Evolutionary conservation across 2,113 vertebrate species (phyloP).

Genomic region (Chaetops frenatus): DNA sequence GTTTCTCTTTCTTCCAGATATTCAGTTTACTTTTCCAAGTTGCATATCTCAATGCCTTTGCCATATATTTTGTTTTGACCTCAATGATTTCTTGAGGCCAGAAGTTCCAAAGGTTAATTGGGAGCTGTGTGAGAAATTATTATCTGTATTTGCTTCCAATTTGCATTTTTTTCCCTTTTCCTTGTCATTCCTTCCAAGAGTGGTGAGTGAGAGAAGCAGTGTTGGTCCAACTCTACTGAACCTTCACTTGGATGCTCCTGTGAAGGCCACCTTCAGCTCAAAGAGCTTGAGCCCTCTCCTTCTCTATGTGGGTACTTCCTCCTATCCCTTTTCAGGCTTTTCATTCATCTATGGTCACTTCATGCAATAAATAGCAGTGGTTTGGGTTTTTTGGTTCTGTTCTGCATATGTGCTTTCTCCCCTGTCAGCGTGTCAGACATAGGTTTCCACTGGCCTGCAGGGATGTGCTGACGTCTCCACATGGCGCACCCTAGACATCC

Average conservation of each 20-base stretch:
- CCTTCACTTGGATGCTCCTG: background rate
- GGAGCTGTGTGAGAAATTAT: background rate
- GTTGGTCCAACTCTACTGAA: background rate
- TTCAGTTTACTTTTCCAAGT: background rate
- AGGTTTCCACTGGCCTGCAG: background rate
- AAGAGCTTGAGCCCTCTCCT: background rate
- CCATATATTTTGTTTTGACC: background rate
- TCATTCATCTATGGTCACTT: background rate
- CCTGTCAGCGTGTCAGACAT: rapidly evolving
- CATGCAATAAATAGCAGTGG: background rate
- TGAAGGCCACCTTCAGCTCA: background rate
- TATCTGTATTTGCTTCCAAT: background rate
- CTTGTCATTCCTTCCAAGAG: background rate
- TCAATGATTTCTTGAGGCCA: background rate
- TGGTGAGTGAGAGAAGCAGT: background rate
- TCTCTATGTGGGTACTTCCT: background rate
- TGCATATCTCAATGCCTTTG: background rate
- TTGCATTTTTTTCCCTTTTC: background rate
- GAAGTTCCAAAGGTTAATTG: conserved; percentile 3
- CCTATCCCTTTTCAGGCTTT: background rate
- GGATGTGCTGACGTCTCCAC: background rate
- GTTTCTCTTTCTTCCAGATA: background rate
- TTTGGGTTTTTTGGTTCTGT: background rate
- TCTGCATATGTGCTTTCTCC: rapidly evolving
- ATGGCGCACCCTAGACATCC: rapidly evolving